Conservation (phyloP, 2,797 vertebrate genomes). For the Danio tinwini region DNA sequence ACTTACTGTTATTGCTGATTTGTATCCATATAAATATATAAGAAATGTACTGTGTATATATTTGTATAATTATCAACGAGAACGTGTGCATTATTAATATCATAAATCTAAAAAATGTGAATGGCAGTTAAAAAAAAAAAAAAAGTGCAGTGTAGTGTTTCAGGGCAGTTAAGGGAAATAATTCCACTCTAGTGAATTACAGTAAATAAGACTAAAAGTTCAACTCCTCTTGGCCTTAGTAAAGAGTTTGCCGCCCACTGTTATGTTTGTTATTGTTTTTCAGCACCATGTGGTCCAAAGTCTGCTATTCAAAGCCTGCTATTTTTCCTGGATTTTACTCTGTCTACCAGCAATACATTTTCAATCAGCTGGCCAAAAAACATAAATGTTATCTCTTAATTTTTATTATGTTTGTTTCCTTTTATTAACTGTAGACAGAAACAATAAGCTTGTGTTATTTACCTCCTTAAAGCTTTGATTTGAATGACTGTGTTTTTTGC, state of each 20-base stretch:
- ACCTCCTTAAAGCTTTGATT: conserved; percentile 11
- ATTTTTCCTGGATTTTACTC: conserved; percentile 20
- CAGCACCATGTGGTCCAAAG: conserved; percentile 31
- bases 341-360: conserved; percentile 10
- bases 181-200: not conserved
- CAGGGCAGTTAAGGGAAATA: not conserved
- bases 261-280: conserved; percentile 37
- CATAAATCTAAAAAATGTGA: too few species aligned
- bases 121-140: not conserved
- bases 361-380: not conserved
- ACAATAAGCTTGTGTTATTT: conserved; percentile 8
- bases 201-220: conserved; percentile 6
- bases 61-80: too few species aligned
- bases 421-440: not conserved
- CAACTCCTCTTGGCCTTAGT: not conserved
- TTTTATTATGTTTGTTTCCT: too few species aligned
- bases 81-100: too few species aligned
- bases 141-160: not conserved
- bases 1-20: too few species aligned
- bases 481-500: conserved; percentile 42
- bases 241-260: not conserved
- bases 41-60: too few species aligned
- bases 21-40: too few species aligned
- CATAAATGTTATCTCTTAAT: not conserved
- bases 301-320: not conserved